Evolutionary conservation across 2,113 vertebrate genomes (phyloP), one percentile per base, ranked within the genome.

Genomic region (Numenius arquata): DNA sequence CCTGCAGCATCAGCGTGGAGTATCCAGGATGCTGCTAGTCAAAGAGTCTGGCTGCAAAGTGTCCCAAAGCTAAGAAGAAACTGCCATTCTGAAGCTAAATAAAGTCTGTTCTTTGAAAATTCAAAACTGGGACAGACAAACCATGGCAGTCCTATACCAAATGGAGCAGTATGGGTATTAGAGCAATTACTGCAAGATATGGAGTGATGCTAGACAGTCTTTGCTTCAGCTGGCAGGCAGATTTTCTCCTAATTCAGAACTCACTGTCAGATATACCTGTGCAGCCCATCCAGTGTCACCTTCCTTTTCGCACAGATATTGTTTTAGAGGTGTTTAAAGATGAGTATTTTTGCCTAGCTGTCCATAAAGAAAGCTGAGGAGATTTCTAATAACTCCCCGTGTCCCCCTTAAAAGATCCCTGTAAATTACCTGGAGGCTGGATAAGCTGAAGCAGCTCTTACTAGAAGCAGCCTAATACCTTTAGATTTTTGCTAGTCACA

Each of bases 1-100:
- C 62, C 32, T 21, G 3, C 4, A 23, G 45, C 50, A n/a, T 5
- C n/a, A 38, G 62, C 2, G 0, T 12, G 0, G 2, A 32, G 52
- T 16, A 12, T 6, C 56, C 50, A 7, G 0, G 13, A 32, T 22
- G 72, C 16, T 53, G 55, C 29, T 68, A 8, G 20, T 70, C 38
- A 17, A 32, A 23, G 47, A 78, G 27, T 15, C 62, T 59, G 79
- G 43, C 65, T 48, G 68, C 48, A 72, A 72, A 56, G 25, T 8
- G 3, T 36, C 40, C 53, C 48, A 67, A 67, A 67, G 61, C 43
- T 32, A n/a, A 43, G 76, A 82, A 27, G 21, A 63, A 59, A 12
- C 30, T 20, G 32, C 43, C 40, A 20, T 8, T 5, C 12, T 55
- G 43, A 48, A 71, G 70, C 38, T 43, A 63, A 75, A 47, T 62